Base-by-base conservation (phyloP, 2,797 vertebrate genomes). In the Hephaestus fuliginosus region DNA sequence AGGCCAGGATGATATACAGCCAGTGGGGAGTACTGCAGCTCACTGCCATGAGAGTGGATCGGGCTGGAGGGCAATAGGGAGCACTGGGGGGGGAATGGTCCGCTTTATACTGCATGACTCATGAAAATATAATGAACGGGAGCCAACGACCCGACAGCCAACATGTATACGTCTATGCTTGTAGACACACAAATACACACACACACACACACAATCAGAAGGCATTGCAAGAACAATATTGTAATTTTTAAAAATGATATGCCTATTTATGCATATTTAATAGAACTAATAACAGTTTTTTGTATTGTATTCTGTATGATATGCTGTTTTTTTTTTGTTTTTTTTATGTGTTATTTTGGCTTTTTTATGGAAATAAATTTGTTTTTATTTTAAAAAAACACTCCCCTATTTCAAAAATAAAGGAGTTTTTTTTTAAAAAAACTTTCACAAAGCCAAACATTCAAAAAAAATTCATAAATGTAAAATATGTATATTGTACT, bases 101-200 rank as follows among this genome's bases (percentile, higher is more conserved):
- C 25, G 56, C 86, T 92, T 91, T 88, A 91, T 87, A 86, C 86
- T 89, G 89, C 91, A 94, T 86, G 91, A 88, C 90, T 95, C 91
- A 95, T 94, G 93, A 95, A 95, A 95, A 93, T 91, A 94, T 94
- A 95, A 94, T 95, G 91, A 91, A 90, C 85, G 84, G 72, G 71
- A 90, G 85, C 82, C 83, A 89, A 89, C 51, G 65, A 90, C 75
- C 83, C 86, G 75, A 80, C 55, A 78, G 70, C 79, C 55, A 78
- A 85, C 82, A 84, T 64, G 71, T 65, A 85, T 62, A 74, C 57
- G 79, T 81, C 30, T 33, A 33, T 3, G 30, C 30, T 33, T 33
- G 30, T 33, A 3, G 30, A 48, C 25, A 79, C 20, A 76, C 30
- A 73, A 10, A 39, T 39, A 39, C 36, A 39, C 12, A 49, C 43